Conservation (phyloP, 2,797 vertebrate species). For the Acanthornis magna region DNA sequence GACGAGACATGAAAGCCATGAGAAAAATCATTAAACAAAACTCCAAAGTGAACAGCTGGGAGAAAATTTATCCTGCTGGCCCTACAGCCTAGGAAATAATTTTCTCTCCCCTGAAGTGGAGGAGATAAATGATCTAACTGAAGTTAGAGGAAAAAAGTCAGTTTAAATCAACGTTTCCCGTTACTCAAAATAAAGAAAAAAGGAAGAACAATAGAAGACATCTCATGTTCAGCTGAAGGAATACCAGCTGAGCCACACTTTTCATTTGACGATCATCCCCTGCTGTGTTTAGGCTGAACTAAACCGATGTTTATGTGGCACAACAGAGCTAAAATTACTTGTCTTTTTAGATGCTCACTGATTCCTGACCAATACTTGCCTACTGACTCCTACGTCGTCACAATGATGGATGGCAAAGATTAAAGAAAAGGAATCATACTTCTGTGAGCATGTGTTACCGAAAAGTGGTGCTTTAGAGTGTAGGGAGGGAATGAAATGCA, state of each 20-base stretch:
- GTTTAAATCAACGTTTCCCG: background rate
- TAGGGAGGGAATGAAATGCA: background rate
- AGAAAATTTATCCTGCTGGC: background rate
- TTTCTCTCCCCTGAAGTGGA: constrained; percentile 1
- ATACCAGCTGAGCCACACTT: background rate
- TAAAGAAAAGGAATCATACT: background rate
- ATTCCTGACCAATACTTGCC: background rate
- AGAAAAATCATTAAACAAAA: constrained; percentile 17
- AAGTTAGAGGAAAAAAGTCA: background rate
- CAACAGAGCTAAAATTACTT: constrained; percentile 40
- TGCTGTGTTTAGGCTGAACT: constrained; percentile 4
- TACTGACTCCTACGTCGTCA: background rate
- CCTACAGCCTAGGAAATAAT: background rate
- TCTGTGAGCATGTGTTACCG: background rate
- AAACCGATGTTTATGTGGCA: constrained; percentile 22
- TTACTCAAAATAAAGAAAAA: constrained; percentile 1
- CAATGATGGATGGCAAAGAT: constrained; percentile 25
- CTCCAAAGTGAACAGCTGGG: background rate
- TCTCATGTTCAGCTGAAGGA: background rate
- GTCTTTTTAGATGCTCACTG: background rate
- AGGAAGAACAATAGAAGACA: background rate
- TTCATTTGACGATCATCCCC: constrained; percentile 13
- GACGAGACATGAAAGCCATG: background rate
- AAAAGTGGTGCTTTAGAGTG: background rate
- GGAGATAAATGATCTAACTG: constrained; percentile 1